Evolutionary conservation across 2,888 invertebrate genomes (phyloP).

Genomic region (Hypomecis atomaria): DNA sequence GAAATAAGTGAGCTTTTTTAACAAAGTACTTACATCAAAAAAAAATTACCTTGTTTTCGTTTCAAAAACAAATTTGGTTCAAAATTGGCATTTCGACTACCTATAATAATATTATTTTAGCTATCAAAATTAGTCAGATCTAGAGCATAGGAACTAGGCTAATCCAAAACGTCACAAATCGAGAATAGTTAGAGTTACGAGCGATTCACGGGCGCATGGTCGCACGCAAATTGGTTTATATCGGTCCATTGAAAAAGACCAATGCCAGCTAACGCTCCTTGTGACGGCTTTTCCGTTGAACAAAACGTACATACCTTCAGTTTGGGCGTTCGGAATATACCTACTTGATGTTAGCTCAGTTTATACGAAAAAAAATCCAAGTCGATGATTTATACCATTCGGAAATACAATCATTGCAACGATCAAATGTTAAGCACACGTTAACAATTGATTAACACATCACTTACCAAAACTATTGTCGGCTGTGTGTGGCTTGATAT

Average conservation of each 20-base stretch:
- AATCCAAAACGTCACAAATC: constrained; percentile 15
- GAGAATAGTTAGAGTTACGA: constrained; percentile 38
- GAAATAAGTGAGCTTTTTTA: too few relatives aligned
- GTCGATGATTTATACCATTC: too few relatives aligned
- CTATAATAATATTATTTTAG: neutral
- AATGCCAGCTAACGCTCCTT: constrained; percentile 55
- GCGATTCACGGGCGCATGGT: constrained; percentile 48
- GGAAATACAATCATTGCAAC: too few relatives aligned
- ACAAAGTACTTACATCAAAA: too few relatives aligned
- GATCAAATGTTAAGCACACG: too few relatives aligned
- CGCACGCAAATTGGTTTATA: constrained; percentile 63
- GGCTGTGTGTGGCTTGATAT: too few relatives aligned
- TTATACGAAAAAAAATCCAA: too few relatives aligned
- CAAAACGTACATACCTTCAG: neutral
- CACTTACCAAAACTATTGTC: too few relatives aligned
- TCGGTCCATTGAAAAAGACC: constrained; percentile 54
- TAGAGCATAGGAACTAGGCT: constrained; percentile 4
- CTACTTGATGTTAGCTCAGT: too few relatives aligned
- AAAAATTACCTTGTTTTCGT: too few relatives aligned
- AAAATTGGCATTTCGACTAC: too few relatives aligned
- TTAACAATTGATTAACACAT: too few relatives aligned
- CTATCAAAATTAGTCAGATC: neutral
- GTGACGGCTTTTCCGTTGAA: constrained; percentile 35
- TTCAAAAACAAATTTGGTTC: neutral
- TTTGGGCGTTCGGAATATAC: neutral